Evolutionary conservation across 2,888 invertebrate species (phyloP).

Genomic region (Xestobium rufovillosum): DNA sequence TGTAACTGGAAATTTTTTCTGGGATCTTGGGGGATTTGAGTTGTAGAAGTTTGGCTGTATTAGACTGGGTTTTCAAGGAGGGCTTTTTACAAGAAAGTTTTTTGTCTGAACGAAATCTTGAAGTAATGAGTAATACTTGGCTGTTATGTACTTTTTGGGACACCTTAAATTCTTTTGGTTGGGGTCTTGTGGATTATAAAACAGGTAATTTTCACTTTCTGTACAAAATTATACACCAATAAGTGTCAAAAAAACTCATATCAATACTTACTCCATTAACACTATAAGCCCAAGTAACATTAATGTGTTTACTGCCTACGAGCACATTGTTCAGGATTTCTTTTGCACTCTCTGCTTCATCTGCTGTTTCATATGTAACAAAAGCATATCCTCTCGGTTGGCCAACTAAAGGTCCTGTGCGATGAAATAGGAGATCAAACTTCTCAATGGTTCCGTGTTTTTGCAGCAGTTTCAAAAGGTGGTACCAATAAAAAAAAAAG

Average conservation of each 20-base stretch:
- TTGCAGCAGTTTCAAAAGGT: constrained; percentile 93
- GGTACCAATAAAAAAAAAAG: constrained; percentile 71
- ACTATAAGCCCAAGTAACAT: constrained; percentile 75
- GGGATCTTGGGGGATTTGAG: no score
- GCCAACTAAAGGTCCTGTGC: constrained; percentile 79
- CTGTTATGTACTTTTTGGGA: no score
- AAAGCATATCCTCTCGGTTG: constrained; percentile 92
- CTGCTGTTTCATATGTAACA: constrained; percentile 64
- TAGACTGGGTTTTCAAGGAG: no score
- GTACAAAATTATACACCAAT: constrained; percentile 5
- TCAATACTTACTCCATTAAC: constrained; percentile 52
- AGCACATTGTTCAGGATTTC: constrained; percentile 64
- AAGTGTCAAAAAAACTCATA: no score
- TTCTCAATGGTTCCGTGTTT: constrained; percentile 89
- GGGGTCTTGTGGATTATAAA: no score
- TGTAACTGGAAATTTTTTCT: no score
- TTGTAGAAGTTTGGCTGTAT: no score
- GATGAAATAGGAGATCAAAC: constrained; percentile 93
- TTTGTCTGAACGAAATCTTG: no score
- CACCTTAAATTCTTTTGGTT: no score
- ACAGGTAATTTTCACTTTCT: constrained; percentile 5
- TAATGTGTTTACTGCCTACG: constrained; percentile 66
- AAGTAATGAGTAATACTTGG: no score
- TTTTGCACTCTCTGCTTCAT: constrained; percentile 66
- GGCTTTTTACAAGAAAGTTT: no score